phyloP scores from a whole-genome alignment of 2,888 invertebrate species.

The Matsumyia berberina region DNA sequence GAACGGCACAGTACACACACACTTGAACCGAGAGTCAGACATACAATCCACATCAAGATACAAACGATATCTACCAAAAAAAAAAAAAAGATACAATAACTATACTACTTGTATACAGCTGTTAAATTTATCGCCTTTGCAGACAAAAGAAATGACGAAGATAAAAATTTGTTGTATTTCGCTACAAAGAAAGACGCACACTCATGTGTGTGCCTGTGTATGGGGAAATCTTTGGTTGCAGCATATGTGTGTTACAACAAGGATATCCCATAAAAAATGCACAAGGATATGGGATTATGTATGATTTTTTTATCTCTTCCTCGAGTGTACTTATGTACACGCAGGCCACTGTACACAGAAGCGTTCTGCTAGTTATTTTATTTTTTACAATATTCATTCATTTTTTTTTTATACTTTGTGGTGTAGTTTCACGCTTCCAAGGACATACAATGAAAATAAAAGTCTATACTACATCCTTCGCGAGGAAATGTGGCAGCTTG shows the following conservation, averaged over 20 bases:
- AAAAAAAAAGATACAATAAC: slow-evolving; percentile 56
- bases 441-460: slow-evolving; percentile 45
- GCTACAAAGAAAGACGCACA: slow-evolving; percentile 37
- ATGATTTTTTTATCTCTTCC: slow-evolving; percentile 20
- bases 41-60: slow-evolving; percentile 41
- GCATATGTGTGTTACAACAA: slow-evolving; percentile 63
- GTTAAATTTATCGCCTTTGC: slow-evolving; percentile 73
- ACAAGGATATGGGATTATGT: slow-evolving; percentile 71
- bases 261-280: slow-evolving; percentile 71
- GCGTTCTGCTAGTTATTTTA: slow-evolving; percentile 52
- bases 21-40: slow-evolving; percentile 19
- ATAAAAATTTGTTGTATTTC: slow-evolving; percentile 67
- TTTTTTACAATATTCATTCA: slow-evolving; percentile 48
- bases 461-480: slow-evolving; percentile 13
- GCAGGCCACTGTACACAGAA: slow-evolving; percentile 26
- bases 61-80: slow-evolving; percentile 51
- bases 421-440: slow-evolving; percentile 57
- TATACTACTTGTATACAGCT: slow-evolving; percentile 67
- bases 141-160: slow-evolving; percentile 73
- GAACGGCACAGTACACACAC: background rate
- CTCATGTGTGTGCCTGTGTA: background rate
- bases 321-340: slow-evolving; percentile 51
- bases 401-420: slow-evolving; percentile 41
- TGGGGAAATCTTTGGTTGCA: slow-evolving; percentile 42
- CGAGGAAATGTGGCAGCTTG: background rate